These are phyloP conservation scores for Emydocephalus ijimae DNA, from an alignment of 2,113 vertebrate genomes.

Conservation along the genomic window DNA sequence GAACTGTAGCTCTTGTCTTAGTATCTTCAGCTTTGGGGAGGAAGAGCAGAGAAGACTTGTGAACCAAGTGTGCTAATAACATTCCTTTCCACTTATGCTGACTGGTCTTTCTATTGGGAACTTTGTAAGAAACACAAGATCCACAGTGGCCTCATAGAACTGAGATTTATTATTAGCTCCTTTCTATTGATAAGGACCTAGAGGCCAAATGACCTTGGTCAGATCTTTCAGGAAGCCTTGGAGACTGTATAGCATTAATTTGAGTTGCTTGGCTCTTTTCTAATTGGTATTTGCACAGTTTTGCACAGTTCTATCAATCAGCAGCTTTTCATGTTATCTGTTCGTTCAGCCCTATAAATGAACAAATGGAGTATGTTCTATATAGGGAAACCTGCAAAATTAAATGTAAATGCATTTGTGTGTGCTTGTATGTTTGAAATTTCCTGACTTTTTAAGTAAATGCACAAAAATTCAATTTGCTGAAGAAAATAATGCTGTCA, in stretches of 20 bases:
- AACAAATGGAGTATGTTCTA: not conserved
- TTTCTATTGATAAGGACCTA: slow-evolving; percentile 28
- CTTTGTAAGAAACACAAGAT: slow-evolving; percentile 44
- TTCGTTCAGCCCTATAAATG: not conserved
- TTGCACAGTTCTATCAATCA: not conserved
- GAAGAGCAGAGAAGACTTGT: slow-evolving; percentile 47
- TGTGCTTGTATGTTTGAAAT: not conserved
- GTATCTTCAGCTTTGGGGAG: slow-evolving; percentile 47
- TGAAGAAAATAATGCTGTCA: not conserved
- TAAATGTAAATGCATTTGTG: not conserved
- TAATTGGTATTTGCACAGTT: not conserved
- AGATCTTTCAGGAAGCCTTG: slow-evolving; percentile 11
- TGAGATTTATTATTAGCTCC: slow-evolving; percentile 37
- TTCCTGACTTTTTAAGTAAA: not conserved
- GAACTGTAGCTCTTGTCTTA: slow-evolving; percentile 38
- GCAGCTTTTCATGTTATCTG: not conserved
- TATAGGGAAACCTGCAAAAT: not conserved
- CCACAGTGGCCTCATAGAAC: slow-evolving; percentile 19
- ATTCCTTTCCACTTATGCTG: slow-evolving; percentile 49
- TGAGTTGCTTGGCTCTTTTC: not conserved
- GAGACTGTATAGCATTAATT: not conserved
- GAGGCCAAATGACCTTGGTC: slow-evolving; percentile 29
- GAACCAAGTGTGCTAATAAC: slow-evolving; percentile 53
- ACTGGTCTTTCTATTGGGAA: slow-evolving; percentile 48
- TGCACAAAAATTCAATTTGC: not conserved